Conservation (phyloP, 2,888 invertebrate species). For the Homarus gammarus region DNA sequence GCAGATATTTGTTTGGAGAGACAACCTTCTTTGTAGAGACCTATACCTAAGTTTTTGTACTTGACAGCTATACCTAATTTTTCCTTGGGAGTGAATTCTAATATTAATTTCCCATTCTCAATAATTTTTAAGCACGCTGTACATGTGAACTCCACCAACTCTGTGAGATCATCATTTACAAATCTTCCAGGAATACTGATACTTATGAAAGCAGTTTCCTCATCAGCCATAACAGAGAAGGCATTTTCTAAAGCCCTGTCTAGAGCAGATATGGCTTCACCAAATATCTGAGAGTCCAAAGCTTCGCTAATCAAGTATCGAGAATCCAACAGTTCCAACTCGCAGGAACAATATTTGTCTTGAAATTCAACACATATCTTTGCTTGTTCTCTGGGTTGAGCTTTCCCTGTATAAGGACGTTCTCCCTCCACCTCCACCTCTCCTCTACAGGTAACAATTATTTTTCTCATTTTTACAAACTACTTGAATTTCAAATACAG, state of each 20-base stretch:
- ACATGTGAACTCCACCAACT: not conserved
- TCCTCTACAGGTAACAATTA: constrained; percentile 20
- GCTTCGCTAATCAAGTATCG: constrained; percentile 30
- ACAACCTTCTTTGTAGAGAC: constrained; percentile 29
- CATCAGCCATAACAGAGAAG: constrained; percentile 45
- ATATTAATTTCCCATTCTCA: constrained; percentile 35
- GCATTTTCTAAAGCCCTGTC: constrained; percentile 42
- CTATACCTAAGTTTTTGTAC: constrained; percentile 48
- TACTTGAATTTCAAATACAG: no score
- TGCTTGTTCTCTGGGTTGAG: constrained; percentile 15
- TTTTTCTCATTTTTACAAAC: constrained; percentile 51
- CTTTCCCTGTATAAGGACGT: constrained; percentile 27
- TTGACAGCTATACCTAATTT: constrained; percentile 28
- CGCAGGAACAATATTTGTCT: constrained; percentile 23
- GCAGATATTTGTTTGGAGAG: constrained; percentile 29
- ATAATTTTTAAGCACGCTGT: constrained; percentile 7
- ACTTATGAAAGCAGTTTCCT: constrained; percentile 31
- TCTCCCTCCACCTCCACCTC: constrained; percentile 26
- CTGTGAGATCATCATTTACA: not conserved
- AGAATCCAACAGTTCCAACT: constrained; percentile 21
- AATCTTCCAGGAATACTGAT: constrained; percentile 24
- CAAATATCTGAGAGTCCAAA: constrained; percentile 8
- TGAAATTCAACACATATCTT: constrained; percentile 14
- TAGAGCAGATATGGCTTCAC: constrained; percentile 40
- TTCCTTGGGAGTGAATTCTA: constrained; percentile 27